Evolutionary conservation across 2,113 vertebrate genomes (phyloP).

Genomic region (Caretta caretta): DNA sequence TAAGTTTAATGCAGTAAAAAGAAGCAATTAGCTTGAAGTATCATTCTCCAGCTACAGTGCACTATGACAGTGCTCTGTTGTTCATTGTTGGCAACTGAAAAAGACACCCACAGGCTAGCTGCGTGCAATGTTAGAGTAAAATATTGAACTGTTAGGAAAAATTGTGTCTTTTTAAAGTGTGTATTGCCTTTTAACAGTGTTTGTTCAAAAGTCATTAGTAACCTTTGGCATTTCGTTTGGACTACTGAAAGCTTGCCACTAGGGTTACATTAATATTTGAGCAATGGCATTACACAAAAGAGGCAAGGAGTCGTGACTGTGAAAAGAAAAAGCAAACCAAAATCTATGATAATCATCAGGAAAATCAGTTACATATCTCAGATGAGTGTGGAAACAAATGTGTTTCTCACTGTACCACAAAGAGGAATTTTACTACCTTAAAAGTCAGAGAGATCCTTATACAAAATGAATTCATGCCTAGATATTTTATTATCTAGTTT

Average conservation of each 20-base stretch:
- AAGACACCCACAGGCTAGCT: constrained; percentile 53
- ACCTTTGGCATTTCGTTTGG: constrained; percentile 74
- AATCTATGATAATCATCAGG: constrained; percentile 15
- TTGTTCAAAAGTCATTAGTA: constrained; percentile 76
- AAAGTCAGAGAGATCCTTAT: constrained; percentile 28
- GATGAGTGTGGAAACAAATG: not conserved
- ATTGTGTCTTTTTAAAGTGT: constrained; percentile 54
- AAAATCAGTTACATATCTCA: constrained; percentile 51
- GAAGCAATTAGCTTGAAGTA: constrained; percentile 60
- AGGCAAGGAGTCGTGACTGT: not conserved
- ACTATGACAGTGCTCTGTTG: constrained; percentile 50
- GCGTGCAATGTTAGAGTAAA: constrained; percentile 59
- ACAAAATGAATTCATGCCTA: not conserved
- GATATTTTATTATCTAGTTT: constrained; percentile 24
- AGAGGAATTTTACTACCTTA: constrained; percentile 18
- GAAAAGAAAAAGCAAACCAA: constrained; percentile 28
- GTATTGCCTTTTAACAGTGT: constrained; percentile 32
- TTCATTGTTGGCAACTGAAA: constrained; percentile 58
- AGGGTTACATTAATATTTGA: constrained; percentile 69
- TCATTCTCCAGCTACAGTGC: constrained; percentile 1
- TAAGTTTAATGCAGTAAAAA: constrained; percentile 36
- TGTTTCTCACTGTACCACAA: constrained; percentile 14
- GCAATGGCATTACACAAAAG: constrained; percentile 37
- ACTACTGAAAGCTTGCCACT: constrained; percentile 47
- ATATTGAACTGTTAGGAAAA: constrained; percentile 37